phyloP scores from a whole-genome alignment of 2,797 vertebrate genomes.

The Rhinella marina region DNA sequence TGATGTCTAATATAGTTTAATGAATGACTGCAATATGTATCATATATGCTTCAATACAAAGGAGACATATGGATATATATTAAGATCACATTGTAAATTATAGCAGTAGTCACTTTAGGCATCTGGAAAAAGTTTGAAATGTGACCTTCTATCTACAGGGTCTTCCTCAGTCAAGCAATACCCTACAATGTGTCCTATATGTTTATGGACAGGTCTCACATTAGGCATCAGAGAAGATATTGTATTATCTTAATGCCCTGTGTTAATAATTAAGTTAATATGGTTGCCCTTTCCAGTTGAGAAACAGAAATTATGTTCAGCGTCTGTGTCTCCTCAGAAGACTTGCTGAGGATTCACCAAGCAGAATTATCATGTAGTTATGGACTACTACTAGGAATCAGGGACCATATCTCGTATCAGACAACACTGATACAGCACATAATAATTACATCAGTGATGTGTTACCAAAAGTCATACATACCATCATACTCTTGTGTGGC shows the following conservation, averaged over 20 bases:
- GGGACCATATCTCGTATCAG: not conserved
- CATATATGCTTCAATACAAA: not conserved
- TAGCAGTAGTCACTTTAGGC: not conserved
- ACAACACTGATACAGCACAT: not conserved
- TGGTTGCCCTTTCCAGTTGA: not conserved
- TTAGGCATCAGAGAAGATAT: not conserved
- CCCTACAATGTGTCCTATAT: no score
- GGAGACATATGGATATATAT: not conserved
- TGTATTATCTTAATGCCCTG: not conserved
- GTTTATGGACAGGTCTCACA: not conserved
- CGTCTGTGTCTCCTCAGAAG: not conserved
- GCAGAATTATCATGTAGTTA: not conserved
- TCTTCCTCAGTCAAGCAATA: no score
- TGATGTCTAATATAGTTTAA: no score
- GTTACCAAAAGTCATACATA: constrained; percentile 58
- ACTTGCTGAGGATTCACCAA: not conserved
- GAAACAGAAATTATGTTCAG: not conserved
- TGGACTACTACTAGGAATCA: not conserved
- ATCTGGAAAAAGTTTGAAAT: not conserved
- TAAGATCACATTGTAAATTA: not conserved
- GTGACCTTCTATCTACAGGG: not conserved
- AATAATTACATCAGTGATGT: not conserved
- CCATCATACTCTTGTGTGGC: constrained; percentile 66
- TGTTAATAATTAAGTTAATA: not conserved
- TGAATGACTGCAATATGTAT: not conserved